Evolutionary conservation across 2,888 invertebrate genomes (phyloP), one percentile per base, ranked within the genome.

Genomic region (Cybosia mesomella): DNA sequence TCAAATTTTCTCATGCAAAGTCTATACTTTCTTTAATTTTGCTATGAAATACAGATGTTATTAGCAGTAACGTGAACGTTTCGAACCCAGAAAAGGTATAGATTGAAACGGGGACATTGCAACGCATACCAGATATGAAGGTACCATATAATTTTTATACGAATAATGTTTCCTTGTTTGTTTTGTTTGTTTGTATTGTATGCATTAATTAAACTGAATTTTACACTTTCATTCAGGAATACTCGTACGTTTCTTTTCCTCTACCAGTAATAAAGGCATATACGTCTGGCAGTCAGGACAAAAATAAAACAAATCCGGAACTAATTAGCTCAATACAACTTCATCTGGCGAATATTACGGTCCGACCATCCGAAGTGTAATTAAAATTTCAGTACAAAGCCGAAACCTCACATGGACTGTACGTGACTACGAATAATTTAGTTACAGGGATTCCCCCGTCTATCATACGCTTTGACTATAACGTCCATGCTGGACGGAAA

Each of bases 351-450:
- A 59, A 69, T 72, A 80, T 72, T 74, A 74, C 77, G 71, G 66
- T 79, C 49, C n/a, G 18, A 72, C 74, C 64, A 57, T 71, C 73
- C 69, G 62, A 79, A 67, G 80, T 77, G 83, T 91, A 91, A 93
- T 94, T 94, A 94, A 92, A 93, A 93, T 90, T 92, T 91, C 89
- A 89, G 86, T 85, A 90, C 91, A 91, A 92, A 90, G 88, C 87
- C 80, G 88, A 88, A 91, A 89, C 89, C 87, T 87, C 87, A 81
- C 85, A 85, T 64, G 58, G 76, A 82, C 80, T 79, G 85, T 84
- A 91, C 94, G 94, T 94, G 94, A 87, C 91, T 84, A 75, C 83
- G 94, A 92, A 94, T 94, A 94, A 92, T 91, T 92, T 89, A 89
- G 85, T 86, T 82, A 83, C 80, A 80, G 88, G 88, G 86, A 88